Percentiles rank a stretch among this genome's conserved stretches.
Conservation (phyloP, 2,797 vertebrate species). For the Pangasius larnaudii region DNA sequence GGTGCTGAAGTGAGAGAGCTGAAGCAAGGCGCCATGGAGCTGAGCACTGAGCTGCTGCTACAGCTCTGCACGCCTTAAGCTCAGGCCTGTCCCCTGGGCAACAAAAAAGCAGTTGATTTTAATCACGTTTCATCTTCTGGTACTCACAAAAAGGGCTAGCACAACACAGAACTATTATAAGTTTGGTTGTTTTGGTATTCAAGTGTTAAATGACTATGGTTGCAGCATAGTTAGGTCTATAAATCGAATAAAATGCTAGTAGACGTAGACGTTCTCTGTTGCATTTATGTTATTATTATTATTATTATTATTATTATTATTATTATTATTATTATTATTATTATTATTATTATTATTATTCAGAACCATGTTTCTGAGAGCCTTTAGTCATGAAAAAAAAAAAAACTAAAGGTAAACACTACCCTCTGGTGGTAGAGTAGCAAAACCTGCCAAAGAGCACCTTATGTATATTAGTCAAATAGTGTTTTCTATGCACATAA, state of each 20-base stretch:
- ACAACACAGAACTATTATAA: background rate
- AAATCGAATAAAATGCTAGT: background rate
- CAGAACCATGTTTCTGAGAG: background rate
- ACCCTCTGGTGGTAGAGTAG: slow-evolving; percentile 22
- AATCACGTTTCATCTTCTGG: background rate
- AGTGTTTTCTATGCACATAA: background rate
- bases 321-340: too few species aligned
- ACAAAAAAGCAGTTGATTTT: background rate
- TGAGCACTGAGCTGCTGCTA: background rate
- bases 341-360: background rate
- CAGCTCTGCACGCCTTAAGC: background rate
- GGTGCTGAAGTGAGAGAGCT: slow-evolving; percentile 71
- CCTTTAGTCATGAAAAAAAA: background rate
- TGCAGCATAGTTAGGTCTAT: background rate
- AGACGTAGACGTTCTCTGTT: background rate
- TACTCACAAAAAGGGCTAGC: background rate
- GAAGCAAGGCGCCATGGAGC: background rate
- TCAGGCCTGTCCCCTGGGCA: background rate
- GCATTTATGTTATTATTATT: background rate
- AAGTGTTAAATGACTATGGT: background rate
- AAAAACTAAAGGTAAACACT: slow-evolving; percentile 12
- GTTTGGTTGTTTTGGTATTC: background rate
- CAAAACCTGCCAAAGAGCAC: background rate
- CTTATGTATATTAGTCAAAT: background rate
- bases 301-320: background rate